Evolutionary conservation across 2,113 vertebrate species (phyloP).

Genomic region (Psittacula cyanocephala): DNA sequence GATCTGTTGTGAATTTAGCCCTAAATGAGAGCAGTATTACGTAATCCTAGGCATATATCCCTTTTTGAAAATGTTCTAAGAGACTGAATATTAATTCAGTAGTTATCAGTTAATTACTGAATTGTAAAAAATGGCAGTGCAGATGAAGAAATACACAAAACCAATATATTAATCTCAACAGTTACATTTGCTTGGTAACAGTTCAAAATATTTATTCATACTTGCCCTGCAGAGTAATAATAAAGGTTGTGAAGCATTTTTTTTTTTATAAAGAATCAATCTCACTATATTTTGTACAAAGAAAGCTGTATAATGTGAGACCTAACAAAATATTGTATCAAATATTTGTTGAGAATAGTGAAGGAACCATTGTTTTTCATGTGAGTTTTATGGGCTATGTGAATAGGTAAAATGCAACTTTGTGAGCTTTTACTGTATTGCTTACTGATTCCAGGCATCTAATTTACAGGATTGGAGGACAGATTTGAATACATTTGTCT

Average conservation of each 20-base stretch:
- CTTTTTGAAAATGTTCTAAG: constrained; percentile 1
- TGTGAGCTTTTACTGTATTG: constrained; percentile 23
- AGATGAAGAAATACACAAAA: constrained; percentile 34
- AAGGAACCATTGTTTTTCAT: constrained; percentile 34
- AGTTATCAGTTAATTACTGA: constrained; percentile 37
- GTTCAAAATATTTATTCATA: constrained; percentile 57
- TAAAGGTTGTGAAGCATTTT: not conserved
- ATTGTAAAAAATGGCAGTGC: constrained; percentile 12
- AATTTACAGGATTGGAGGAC: not conserved
- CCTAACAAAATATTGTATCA: constrained; percentile 4
- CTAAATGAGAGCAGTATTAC: not conserved
- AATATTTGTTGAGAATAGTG: constrained; percentile 3
- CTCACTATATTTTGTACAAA: constrained; percentile 22
- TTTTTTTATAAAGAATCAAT: constrained; percentile 2
- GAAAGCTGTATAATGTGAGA: constrained; percentile 12
- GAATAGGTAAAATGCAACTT: constrained; percentile 35
- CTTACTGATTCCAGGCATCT: constrained; percentile 34
- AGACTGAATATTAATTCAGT: constrained; percentile 21
- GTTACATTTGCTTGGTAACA: constrained; percentile 45
- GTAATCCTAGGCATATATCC: not conserved
- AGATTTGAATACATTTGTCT: constrained; percentile 58
- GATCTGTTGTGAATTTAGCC: not conserved
- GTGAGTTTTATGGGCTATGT: constrained; percentile 6
- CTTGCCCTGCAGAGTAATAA: constrained; percentile 16
- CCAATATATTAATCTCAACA: constrained; percentile 22